Evolutionary conservation across 2,113 vertebrate genomes (phyloP), one percentile per base, ranked within the genome.

Genomic region (Nematolebias whitei): DNA sequence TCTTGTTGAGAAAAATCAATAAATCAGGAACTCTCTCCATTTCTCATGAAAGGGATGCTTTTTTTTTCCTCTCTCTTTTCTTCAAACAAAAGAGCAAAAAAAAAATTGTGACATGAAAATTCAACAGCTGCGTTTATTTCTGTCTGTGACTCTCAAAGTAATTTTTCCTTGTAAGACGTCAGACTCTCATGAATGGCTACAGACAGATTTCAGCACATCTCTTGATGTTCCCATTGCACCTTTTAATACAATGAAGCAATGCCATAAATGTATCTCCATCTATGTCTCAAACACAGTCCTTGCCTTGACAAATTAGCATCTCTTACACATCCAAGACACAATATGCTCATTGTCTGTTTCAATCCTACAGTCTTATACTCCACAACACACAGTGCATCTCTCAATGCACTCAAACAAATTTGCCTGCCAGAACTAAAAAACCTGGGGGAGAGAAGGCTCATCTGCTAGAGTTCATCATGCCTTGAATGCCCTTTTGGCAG

Each of bases 401-500:
- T 56, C 55, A 61, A 56, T 15, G 23, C 49, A 54, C 68, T 78
- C 51, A 45, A 81, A 82, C 59, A 47, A 59, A 68, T 40, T 38
- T 23, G 61, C 48, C n/a, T 85, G 76, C 82, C 86, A 87, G 64
- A 49, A 40, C 45, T 80, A 14, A 59, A 81, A 82, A 87, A 68
- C 51, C 74, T 71, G 68, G 81, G 71, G 66, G 72, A 85, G 67
- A 69, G n/a, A n/a, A n/a, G n/a, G n/a, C n/a, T 85, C 71, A 76
- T 86, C 72, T 76, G 68, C 69, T 56, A 5, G 63, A 78, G 74
- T 71, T 88, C 84, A 77, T 85, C 74, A 62, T 54, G 74, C 76
- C 41, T 57, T 63, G 56, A 74, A 80, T 72, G 76, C 89, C 79
- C 71, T 60, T 68, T 77, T 89, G 84, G 84, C 89, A 88, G 84